phyloP scores from a whole-genome alignment of 2,797 vertebrate species.

The Hafferia zeledoni region DNA sequence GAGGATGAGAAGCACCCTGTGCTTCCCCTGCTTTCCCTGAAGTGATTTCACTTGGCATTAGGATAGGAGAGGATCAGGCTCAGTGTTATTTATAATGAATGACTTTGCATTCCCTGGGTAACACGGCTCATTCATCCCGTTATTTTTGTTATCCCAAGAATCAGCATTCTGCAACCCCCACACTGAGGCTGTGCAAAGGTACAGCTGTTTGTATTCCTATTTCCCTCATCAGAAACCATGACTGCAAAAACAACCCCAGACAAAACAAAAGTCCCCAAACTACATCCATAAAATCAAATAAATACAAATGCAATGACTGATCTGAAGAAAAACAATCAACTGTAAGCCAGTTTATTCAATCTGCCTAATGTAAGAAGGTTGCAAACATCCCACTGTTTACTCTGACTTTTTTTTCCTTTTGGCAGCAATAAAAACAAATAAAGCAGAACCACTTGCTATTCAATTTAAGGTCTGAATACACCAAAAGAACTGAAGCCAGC shows the following conservation, averaged over 20 bases:
- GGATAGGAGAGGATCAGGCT: fast-evolving
- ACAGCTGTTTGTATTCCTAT: not conserved
- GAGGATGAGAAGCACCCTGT: no score
- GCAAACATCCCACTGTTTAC: constrained; percentile 66
- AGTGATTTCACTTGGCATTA: fast-evolving
- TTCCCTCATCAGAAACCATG: not conserved
- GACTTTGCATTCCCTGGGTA: not conserved
- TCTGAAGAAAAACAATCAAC: constrained; percentile 52
- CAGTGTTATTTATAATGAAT: fast-evolving
- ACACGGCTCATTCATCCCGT: fast-evolving
- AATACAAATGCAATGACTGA: constrained; percentile 9
- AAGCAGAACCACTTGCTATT: not conserved
- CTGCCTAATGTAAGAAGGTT: constrained; percentile 57
- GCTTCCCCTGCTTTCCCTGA: fast-evolving
- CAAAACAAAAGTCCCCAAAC: not conserved
- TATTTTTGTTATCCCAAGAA: not conserved
- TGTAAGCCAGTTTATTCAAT: constrained; percentile 51
- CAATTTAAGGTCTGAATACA: not conserved
- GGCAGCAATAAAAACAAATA: constrained; percentile 55
- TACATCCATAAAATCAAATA: constrained; percentile 1
- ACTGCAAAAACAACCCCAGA: not conserved
- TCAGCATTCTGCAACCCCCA: fast-evolving
- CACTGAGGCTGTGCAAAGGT: fast-evolving
- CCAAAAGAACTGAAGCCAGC: not conserved
- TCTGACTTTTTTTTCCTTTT: not conserved